Percentiles rank a stretch among this genome's conserved stretches.
Conservation (phyloP, 1,140 invertebrate species). For the Pseudachorutes palmiensis region DNA sequence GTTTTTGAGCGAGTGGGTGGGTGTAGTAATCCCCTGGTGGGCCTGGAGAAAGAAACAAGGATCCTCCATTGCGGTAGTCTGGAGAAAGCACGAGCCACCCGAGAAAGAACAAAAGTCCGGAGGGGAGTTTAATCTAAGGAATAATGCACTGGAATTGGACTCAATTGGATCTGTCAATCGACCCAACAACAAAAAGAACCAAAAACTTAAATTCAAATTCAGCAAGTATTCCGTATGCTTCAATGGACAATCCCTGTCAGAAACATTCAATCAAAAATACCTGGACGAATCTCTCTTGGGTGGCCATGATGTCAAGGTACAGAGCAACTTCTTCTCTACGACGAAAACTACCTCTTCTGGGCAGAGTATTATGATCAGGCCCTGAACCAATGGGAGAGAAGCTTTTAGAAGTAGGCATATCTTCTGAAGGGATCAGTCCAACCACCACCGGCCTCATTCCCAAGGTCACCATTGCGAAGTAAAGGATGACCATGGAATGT, state of each 20-base stretch:
- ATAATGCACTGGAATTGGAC: constrained; percentile 24
- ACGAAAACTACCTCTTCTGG: constrained; percentile 18
- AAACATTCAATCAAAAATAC: constrained; percentile 42
- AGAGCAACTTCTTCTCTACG: constrained; percentile 58
- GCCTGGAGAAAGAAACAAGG: no score
- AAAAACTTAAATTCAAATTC: background rate
- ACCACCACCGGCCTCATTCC: background rate
- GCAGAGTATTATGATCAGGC: constrained; percentile 28
- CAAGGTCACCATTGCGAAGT: background rate
- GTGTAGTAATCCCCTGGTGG: no score
- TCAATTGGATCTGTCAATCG: constrained; percentile 37
- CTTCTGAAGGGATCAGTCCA: constrained; percentile 16
- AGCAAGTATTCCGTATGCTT: background rate
- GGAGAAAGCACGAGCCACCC: no score
- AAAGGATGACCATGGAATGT: constrained; percentile 28
- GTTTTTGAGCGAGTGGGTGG: no score
- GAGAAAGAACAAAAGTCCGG: no score
- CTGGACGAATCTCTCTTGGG: constrained; percentile 69
- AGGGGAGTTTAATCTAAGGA: background rate
- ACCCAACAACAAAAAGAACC: background rate
- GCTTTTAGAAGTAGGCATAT: constrained; percentile 23
- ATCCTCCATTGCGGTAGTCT: no score
- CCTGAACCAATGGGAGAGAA: constrained; percentile 14
- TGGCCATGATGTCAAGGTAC: constrained; percentile 69
- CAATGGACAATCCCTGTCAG: background rate